Evolutionary conservation across 2,888 invertebrate genomes (phyloP).

Genomic region (Sclerodermus sp.): DNA sequence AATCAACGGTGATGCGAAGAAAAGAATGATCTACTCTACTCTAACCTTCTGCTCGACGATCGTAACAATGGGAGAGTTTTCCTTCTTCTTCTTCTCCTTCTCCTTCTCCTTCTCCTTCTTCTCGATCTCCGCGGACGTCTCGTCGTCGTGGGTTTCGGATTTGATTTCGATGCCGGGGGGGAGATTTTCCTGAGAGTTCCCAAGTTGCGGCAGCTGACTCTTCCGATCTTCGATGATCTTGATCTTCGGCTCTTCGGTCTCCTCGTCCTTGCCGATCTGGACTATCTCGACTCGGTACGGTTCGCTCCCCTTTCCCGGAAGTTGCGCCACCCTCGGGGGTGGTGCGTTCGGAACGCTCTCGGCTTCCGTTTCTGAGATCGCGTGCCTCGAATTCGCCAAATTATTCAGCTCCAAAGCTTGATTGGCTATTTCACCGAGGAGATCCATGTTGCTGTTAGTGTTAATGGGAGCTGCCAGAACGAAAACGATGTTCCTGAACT

Average conservation of each 20-base stretch:
- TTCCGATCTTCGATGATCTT: constrained; percentile 30
- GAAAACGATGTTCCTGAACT: constrained; percentile 74
- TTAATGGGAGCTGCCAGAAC: constrained; percentile 62
- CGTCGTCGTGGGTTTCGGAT: no score
- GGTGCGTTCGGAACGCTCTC: no score
- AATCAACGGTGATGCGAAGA: no score
- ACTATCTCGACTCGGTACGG: constrained; percentile 34
- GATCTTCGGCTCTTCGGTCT: constrained; percentile 2
- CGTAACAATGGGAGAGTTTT: no score
- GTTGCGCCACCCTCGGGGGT: no score
- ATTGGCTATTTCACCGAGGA: constrained; percentile 45
- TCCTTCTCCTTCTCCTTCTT: no score
- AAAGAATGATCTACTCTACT: no score
- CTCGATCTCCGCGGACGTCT: no score
- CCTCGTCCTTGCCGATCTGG: constrained; percentile 15
- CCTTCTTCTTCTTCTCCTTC: no score
- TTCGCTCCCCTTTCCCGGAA: constrained; percentile 13
- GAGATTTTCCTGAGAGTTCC: no score
- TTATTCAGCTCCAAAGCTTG: constrained; percentile 34
- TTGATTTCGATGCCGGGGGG: no score
- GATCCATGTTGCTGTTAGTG: constrained; percentile 6
- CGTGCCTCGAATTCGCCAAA: not conserved
- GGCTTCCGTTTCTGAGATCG: not conserved
- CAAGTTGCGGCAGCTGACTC: not conserved
- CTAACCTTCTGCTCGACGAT: no score